phyloP scores from a whole-genome alignment of 2,888 invertebrate genomes.

The Agapostemon virescens region DNA sequence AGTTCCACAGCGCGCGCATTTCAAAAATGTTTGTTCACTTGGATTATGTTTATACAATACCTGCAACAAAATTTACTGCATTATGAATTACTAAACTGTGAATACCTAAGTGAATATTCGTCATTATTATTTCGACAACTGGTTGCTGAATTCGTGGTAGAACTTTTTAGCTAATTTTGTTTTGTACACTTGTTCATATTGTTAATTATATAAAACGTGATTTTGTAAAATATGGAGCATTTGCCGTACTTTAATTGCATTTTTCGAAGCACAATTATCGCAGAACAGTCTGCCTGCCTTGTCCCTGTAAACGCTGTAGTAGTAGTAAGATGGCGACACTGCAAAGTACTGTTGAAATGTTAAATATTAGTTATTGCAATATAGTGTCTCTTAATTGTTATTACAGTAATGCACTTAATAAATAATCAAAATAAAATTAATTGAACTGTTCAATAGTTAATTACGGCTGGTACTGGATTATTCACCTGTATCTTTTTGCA shows the following conservation, averaged over 20 bases:
- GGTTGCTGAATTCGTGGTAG: not conserved
- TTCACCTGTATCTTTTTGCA: constrained; percentile 43
- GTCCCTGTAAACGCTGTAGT: constrained; percentile 38
- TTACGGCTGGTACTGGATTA: not conserved
- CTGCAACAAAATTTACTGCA: not conserved
- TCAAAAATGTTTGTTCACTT: constrained; percentile 16
- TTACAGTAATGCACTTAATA: not conserved
- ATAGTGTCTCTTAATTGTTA: not conserved
- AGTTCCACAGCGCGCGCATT: constrained; percentile 25
- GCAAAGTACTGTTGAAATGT: constrained; percentile 7
- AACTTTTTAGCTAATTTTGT: not conserved
- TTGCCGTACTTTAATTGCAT: constrained; percentile 27
- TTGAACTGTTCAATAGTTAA: not conserved
- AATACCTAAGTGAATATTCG: not conserved
- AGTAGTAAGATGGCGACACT: constrained; percentile 7
- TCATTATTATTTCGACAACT: too few relatives aligned
- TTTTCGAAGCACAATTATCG: constrained; percentile 44
- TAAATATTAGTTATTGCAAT: not conserved
- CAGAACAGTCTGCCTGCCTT: constrained; percentile 54
- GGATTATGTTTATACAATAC: not conserved
- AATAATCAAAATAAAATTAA: not conserved
- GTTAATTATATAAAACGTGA: not conserved
- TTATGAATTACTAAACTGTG: not conserved
- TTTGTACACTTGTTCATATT: not conserved
- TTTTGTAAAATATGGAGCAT: not conserved